Base-by-base conservation (phyloP, 2,888 invertebrate species). In the Lamproptera curius region DNA sequence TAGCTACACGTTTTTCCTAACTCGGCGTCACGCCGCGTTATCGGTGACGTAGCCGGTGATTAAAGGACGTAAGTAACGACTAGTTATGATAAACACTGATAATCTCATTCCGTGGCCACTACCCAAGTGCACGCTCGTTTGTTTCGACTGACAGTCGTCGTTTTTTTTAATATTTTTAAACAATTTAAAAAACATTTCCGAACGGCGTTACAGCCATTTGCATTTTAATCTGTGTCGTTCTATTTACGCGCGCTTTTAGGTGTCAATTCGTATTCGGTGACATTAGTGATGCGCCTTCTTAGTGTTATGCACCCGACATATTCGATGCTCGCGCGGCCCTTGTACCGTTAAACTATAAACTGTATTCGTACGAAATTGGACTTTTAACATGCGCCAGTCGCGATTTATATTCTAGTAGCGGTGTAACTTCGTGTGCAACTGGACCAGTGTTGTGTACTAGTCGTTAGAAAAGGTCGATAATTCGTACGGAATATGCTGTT, bases 51-150 rank as follows among this genome's bases (percentile, higher is more conserved):
- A 75, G 69, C 66, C 67, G 65, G 62, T 72, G 80, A 84, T 85
- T 84, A 81, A 83, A 84, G 85, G 80, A 82, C 80, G 69, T 67
- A 65, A 71, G 73, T 77, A 78, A 80, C 80, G 77, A 81, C 77
- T 68, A 60, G 61, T 66, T 60, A 69, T 76, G 84, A 84, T 85
- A 86, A 81, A 76, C 68, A 73, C 73, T 80, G 84, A 84, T 84
- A 85, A 84, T 84, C 82, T 82, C 76, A 78, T 72, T 83, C 75
- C 71, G 70, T 70, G 69, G 67, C 64, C 68, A 74, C 75, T 66
- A 62, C 70, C 69, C 63, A 61, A 68, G 67, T 66, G 67, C 68
- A 65, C 76, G 76, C 67, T 67, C 72, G 81, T 76, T 74, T 74
- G 69, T 73, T 75, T 70, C 71, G 66, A 67, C 64, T 62, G 67